Evolutionary conservation across 2,888 invertebrate species (phyloP), one percentile per base, ranked within the genome.

Genomic region (Deladenus siricidicola): DNA sequence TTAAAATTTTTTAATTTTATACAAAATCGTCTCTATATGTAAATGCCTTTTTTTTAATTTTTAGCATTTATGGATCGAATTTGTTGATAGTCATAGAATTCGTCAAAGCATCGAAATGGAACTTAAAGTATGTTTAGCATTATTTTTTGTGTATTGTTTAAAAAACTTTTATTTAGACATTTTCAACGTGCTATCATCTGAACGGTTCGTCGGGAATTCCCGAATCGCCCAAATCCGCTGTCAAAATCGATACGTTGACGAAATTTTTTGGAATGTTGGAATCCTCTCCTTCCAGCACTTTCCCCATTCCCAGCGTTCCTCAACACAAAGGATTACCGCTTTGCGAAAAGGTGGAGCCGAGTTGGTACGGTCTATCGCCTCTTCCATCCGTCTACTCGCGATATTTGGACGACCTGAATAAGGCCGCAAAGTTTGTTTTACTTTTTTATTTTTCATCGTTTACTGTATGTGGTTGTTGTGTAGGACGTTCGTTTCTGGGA

Each of bases 21-120:
- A n/a, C n/a, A n/a, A n/a, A n/a, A n/a, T n/a, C n/a, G n/a, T n/a
- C n/a, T n/a, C n/a, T n/a, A n/a, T n/a, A n/a, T n/a, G n/a, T n/a
- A n/a, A n/a, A n/a, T n/a, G n/a, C n/a, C n/a, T n/a, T n/a, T n/a
- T n/a, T n/a, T n/a, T n/a, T 17, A n/a, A 51, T 24, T 45, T 48
- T 63, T 21, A 63, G 53, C 58, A 70, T 28, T 30, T 66, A 10
- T 76, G 76, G 76, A 43, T 68, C 39, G 75, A 76, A 52, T 73
- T 69, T 50, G 66, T 76, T 21, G 67, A 73, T 53, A 55, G 70
- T 42, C 58, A 64, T 3, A 57, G 24, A 14, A 47, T 75, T 3
- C 3, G 28, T 4, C 10, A 49, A 3, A 26, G 19, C 4, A 30
- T 62, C 1, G 24, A 24, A 14, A 23, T 19, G n/a, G 62, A 64